Evolutionary conservation across 2,888 invertebrate genomes (phyloP).

Genomic region (Drosophila neonasuta): DNA sequence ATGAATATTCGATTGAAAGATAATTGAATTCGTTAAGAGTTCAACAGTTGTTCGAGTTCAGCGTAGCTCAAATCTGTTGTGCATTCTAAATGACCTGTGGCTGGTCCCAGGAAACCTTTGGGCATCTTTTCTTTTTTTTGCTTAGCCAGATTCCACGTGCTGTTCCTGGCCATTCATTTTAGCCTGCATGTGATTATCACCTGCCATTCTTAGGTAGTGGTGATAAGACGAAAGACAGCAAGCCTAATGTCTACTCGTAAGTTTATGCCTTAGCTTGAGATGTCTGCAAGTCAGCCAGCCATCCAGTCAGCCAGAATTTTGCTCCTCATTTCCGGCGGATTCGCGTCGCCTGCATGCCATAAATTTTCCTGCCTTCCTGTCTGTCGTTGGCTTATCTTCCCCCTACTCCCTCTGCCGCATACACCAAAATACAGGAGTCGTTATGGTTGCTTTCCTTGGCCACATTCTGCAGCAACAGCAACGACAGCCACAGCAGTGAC

Average conservation of each 20-base stretch:
- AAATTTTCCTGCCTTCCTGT: constrained; percentile 62
- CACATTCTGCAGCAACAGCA: constrained; percentile 29
- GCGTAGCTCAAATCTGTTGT: constrained; percentile 35
- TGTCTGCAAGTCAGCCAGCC: constrained; percentile 6
- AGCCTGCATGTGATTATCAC: constrained; percentile 66
- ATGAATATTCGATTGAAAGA: constrained; percentile 44
- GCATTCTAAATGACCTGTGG: constrained; percentile 43
- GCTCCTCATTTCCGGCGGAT: constrained; percentile 67
- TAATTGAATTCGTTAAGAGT: constrained; percentile 26
- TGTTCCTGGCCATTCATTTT: constrained; percentile 21
- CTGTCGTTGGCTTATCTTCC: constrained; percentile 62
- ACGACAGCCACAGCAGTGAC: not conserved
- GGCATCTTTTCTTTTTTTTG: constrained; percentile 22
- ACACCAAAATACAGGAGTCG: constrained; percentile 30
- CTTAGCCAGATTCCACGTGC: constrained; percentile 10
- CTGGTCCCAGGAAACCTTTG: constrained; percentile 13
- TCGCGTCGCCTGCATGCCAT: constrained; percentile 68
- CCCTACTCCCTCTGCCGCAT: not conserved
- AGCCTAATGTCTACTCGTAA: constrained; percentile 20
- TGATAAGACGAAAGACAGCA: constrained; percentile 31
- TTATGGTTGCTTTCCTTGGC: constrained; percentile 57
- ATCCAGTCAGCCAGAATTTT: constrained; percentile 42
- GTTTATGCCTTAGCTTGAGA: constrained; percentile 6
- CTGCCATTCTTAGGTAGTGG: constrained; percentile 51
- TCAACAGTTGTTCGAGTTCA: not conserved